Percentiles rank a stretch among this genome's conserved stretches.
Conservation (phyloP, 2,113 vertebrate genomes). For the Larimichthys polyactis region DNA sequence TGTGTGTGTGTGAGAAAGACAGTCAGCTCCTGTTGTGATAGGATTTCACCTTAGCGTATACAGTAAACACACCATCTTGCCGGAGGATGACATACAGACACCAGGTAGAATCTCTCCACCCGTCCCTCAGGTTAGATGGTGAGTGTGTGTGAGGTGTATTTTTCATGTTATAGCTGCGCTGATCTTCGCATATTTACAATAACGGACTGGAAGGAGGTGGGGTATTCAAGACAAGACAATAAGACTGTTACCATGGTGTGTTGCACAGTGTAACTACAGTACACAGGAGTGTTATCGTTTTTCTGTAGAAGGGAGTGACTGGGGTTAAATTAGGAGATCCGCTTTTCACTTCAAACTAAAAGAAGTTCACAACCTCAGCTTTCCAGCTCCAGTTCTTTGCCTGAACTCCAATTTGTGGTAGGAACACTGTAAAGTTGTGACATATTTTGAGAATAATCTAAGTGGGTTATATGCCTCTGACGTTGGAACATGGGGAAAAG, state of each 20-base stretch:
- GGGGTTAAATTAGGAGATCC: slow-evolving; percentile 55
- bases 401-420: slow-evolving; percentile 65
- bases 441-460: slow-evolving; percentile 80
- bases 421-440: slow-evolving; percentile 75
- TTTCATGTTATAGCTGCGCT: neutral
- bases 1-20: slow-evolving; percentile 20
- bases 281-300: neutral
- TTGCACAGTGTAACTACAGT: slow-evolving; percentile 27
- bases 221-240: neutral
- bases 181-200: slow-evolving; percentile 19
- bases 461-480: slow-evolving; percentile 81
- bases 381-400: slow-evolving; percentile 58
- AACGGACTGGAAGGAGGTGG: slow-evolving; percentile 2
- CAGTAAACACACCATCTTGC: slow-evolving; percentile 53
- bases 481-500: slow-evolving; percentile 71
- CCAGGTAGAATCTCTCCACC: slow-evolving; percentile 26
- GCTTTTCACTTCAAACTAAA: slow-evolving; percentile 41
- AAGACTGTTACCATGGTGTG: neutral
- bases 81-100: slow-evolving; percentile 42
- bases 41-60: slow-evolving; percentile 51
- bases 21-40: slow-evolving; percentile 40
- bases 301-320: slow-evolving; percentile 19
- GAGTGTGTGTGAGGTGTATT: slow-evolving; percentile 5
- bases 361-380: slow-evolving; percentile 73
- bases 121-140: slow-evolving; percentile 26